phyloP scores from a whole-genome alignment of 2,797 vertebrate genomes.

The Molossus molossus region DNA sequence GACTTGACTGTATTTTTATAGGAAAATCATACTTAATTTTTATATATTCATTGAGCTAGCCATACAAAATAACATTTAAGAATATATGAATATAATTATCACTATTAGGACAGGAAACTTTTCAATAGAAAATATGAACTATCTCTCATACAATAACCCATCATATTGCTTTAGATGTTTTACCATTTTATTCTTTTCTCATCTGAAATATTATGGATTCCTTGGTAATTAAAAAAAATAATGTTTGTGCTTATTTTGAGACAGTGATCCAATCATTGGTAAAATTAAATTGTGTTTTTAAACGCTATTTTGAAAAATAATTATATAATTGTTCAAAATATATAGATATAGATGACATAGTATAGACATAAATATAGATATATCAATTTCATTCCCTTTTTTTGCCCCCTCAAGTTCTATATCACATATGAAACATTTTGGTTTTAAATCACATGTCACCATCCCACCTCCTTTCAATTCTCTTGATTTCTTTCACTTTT shows the following conservation, averaged over 20 bases:
- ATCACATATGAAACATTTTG: neutral
- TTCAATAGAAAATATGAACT: constrained; percentile 14
- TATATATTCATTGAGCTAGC: neutral
- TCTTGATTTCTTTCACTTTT: neutral
- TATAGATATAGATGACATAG: neutral
- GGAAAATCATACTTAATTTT: constrained; percentile 1
- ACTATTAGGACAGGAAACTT: neutral
- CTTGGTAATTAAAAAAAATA: neutral
- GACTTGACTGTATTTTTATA: neutral
- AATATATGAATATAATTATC: constrained; percentile 3
- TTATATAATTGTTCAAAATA: neutral
- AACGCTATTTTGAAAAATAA: neutral
- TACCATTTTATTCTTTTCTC: neutral
- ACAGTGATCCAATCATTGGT: neutral
- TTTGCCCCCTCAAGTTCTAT: neutral
- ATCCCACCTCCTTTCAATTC: neutral
- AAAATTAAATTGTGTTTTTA: constrained; percentile 1
- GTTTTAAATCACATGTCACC: neutral
- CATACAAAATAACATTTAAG: neutral
- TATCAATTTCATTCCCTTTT: neutral
- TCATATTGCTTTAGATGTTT: constrained; percentile 8
- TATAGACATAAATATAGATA: neutral
- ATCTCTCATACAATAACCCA: neutral
- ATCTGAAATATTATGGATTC: neutral
- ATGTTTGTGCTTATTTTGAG: neutral